These are phyloP conservation scores for Burhinus oedicnemus DNA, from an alignment of 2,113 vertebrate genomes.

Conservation along the genomic window DNA sequence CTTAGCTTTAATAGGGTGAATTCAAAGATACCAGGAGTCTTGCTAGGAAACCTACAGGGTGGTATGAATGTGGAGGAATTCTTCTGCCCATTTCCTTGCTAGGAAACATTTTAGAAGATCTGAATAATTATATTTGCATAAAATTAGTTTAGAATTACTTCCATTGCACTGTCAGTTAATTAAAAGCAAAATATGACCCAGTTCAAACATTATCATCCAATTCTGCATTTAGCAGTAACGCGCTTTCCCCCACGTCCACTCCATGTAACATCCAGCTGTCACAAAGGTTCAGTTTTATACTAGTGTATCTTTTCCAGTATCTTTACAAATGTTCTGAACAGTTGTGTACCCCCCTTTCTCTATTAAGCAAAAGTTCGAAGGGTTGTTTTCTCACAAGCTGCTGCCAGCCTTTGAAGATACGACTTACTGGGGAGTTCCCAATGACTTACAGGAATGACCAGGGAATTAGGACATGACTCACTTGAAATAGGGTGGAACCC, in stretches of 20 bases:
- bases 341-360: not conserved
- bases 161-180: not conserved
- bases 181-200: not conserved
- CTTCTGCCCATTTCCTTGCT: not conserved
- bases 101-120: not conserved
- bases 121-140: not conserved
- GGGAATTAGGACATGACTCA: not conserved
- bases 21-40: not conserved
- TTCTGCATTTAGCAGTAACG: not conserved
- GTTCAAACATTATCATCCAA: not conserved
- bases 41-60: not conserved
- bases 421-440: not conserved
- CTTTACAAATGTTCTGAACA: not conserved
- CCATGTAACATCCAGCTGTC: not conserved
- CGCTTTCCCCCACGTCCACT: not conserved
- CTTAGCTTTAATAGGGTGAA: not conserved
- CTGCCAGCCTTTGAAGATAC: not conserved
- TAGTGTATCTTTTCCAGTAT: not conserved
- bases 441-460: not conserved
- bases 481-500: fast-evolving
- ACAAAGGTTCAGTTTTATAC: not conserved
- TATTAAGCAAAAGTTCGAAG: not conserved
- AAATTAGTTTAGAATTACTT: not conserved
- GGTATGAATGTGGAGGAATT: not conserved
- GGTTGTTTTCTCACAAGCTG: not conserved